These are phyloP conservation scores for Sylvietta virens DNA, from an alignment of 2,113 vertebrate genomes.

Conservation along the genomic window DNA sequence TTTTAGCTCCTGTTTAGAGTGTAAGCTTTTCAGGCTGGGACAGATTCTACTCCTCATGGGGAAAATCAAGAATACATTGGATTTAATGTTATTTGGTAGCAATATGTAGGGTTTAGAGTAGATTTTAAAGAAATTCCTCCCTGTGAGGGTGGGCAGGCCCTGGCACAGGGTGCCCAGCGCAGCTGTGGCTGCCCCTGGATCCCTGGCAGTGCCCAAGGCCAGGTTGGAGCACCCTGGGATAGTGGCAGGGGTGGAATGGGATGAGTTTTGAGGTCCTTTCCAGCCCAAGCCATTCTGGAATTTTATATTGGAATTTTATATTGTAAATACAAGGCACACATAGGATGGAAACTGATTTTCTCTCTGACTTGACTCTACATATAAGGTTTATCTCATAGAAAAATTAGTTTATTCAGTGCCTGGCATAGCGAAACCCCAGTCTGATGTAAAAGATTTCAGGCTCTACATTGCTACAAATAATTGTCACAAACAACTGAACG, in stretches of 20 bases:
- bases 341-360: background rate
- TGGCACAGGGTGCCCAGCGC: background rate
- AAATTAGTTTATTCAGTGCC: background rate
- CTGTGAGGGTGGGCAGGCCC: fast-evolving
- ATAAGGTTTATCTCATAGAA: background rate
- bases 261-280: background rate
- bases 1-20: background rate
- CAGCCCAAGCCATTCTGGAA: background rate
- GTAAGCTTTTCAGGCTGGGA: background rate
- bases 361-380: background rate
- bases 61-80: background rate
- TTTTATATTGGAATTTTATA: too few species aligned
- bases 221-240: background rate
- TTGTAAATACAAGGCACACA: background rate
- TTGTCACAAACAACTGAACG: background rate
- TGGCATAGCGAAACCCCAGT: background rate
- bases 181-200: background rate
- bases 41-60: background rate
- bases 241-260: background rate
- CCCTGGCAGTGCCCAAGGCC: background rate
- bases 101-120: background rate
- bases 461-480: background rate
- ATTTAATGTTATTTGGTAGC: background rate
- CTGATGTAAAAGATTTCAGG: background rate
- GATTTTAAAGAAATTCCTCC: background rate